A percentile compares a stretch with the other conserved stretches of the same genome.
Conservation (phyloP, 1,140 invertebrate species). For the Helicoverpa armigera region DNA sequence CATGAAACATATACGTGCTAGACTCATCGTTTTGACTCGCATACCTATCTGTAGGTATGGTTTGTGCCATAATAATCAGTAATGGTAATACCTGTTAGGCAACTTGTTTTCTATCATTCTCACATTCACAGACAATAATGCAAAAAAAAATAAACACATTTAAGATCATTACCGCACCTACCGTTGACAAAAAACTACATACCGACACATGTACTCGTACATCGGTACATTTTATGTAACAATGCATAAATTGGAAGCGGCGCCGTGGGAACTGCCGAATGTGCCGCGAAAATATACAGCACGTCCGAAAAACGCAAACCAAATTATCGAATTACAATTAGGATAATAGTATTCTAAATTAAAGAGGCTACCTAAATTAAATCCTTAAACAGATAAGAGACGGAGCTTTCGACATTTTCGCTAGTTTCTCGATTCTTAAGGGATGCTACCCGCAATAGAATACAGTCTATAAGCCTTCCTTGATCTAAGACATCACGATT, state of each 20-base stretch:
- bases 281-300: not conserved
- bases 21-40: too few relatives aligned
- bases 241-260: conserved; percentile 28
- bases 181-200: conserved; percentile 21
- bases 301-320: not conserved
- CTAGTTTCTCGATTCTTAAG: not conserved
- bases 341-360: too few relatives aligned
- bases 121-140: not conserved
- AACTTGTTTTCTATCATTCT: not conserved
- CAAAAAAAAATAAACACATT: not conserved
- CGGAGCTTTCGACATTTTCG: too few relatives aligned
- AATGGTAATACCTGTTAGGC: too few relatives aligned
- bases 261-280: conserved; percentile 33
- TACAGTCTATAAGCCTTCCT: too few relatives aligned
- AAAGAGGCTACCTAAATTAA: too few relatives aligned
- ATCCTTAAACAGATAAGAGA: too few relatives aligned
- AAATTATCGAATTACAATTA: not conserved
- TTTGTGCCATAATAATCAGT: too few relatives aligned
- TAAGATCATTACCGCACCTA: conserved; percentile 7
- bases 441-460: not conserved
- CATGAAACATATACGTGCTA: too few relatives aligned
- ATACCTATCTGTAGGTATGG: too few relatives aligned
- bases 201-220: not conserved
- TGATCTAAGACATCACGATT: too few relatives aligned
- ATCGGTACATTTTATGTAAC: not conserved